Base-by-base conservation (phyloP, 2,888 invertebrate genomes). In the Dolichopus griseipennis region DNA sequence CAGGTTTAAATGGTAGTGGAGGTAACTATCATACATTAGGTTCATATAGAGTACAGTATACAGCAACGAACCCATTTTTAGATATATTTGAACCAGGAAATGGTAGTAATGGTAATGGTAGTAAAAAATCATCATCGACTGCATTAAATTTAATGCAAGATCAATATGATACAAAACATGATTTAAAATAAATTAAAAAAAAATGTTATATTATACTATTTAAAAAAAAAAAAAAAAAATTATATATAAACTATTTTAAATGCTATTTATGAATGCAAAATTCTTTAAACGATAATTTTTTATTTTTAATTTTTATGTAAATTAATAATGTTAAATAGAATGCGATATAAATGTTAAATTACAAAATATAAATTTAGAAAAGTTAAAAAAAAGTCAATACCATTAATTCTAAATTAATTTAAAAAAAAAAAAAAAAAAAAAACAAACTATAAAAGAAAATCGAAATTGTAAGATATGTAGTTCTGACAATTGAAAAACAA, bases 51-150 rank as follows among this genome's bases (percentile, higher is more conserved):
- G 80, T 82, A 65, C 82, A 82, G 74, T 82, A 82, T 74, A 80
- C 82, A 67, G 81, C 82, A 70, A 82, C 82, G 66, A 82, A 82
- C 78, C 82, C 82, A 70, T 82, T 82, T 74, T 75, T 81, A 73
- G 80, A 80, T 70, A 79, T 79, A 72, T 81, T 81, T 73, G 81
- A 81, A 72, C 78, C 78, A 69, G 74, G 77, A 71, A 65, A 69
- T 61, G 71, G 71, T 21, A 52, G 18, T 52, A 63, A 66, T 69
- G 62, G 67, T 64, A 65, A 69, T 68, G 65, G 67, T 61, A 62
- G 68, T 67, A 66, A 64, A 27, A 33, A 52, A 52, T 43, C 65
- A 43, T 61, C 43, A 18, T 27, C 22, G 10, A 20, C 27, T n/a
- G 52, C 64, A 66, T 43, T 21, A 20, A 37, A 37, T 33, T n/a